Base-by-base conservation (phyloP, 2,113 vertebrate genomes). In the Furnarius figulus region DNA sequence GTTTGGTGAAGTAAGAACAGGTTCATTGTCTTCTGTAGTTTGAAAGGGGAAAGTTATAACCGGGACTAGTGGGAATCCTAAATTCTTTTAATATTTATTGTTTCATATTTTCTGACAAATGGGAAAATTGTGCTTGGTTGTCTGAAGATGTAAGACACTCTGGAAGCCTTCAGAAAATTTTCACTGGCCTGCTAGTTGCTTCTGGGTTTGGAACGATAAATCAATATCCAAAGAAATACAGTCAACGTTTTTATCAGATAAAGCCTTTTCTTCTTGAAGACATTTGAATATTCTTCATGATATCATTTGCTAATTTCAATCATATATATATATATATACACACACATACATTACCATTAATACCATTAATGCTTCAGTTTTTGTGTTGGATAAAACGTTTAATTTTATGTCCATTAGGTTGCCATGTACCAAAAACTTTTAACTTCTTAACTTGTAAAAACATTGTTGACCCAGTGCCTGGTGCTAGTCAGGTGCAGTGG, bases 1-100 rank as follows among this genome's bases (percentile, higher is more conserved):
- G 40, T 77, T 56, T 56, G 16, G 18, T 84, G 67, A 96, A 70
- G 46, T 80, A 89, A 93, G 14, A 91, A n/a, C 56, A 74, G 33
- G 52, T 83, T 76, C 16, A 56, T 96, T 85, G 81, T 95, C 31
- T 78, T 89, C 52, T 91, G 75, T 75, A 96, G 83, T 74, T 84
- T 85, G 61, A 93, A 96, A 94, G n/a, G n/a, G 8, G 47, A 84
- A 84, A 94, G 76, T 59, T 62, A 67, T 44, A 53, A 35, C 15
- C n/a, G 67, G 31, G 83, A 35, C 27, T 85, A 49, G 6, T 23
- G 39, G 53, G 42, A 92, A 72, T 90, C 84, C 6, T 12, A 52
- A 56, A 52, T 35, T 10, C 19, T 16, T 85, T 91, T 23, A 62
- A 25, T 52, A 53, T 59, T 44, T 79, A 35, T 79, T 66, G 37